Base-by-base conservation (phyloP, 2,113 vertebrate species). In the Cinclus cinclus region DNA sequence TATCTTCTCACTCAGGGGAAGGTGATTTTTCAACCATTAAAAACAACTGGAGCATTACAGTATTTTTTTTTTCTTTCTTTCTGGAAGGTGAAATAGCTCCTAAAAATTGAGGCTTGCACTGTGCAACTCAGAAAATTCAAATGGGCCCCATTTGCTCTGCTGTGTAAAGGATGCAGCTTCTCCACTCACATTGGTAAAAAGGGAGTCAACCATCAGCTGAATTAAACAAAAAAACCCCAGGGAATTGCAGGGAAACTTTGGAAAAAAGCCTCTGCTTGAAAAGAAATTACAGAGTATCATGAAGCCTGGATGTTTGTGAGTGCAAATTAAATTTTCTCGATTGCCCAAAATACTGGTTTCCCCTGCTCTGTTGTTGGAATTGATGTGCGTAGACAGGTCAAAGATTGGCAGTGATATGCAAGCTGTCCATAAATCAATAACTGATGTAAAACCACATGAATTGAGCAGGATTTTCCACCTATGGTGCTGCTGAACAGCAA, bases 1-100 rank as follows among this genome's bases (percentile, higher is more conserved):
- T 92, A 91, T 94, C 89, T 94, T 89, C 60, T 84, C 33, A 82
- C 84, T 87, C 78, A 80, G 50, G 93, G 67, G 93, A 80, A 65
- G 0, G 0, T 6, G 67, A 69, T 92, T 91, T 79, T 91, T 89
- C 78, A 95, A 17, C 44, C 85, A 80, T 89, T 94, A 67, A 80
- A 65, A 87, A 58, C 62, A 94, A 87, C 49, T 56, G 63, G 63
- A 95, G 87, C 82, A 28, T 94, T 85, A 33, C 87, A 87, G 21
- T 21, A 7, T 30, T 64, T 80, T 30, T 12, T 58, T 20, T 30
- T 35, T 27, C 15, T 39, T 35, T 35, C 59, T 19, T 33, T 8
- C 23, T 74, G 8, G 35, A 67, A 64, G 52, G 22, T 79, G 46
- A 78, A 91, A 39, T 35, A 82, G 9, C 10, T 81, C 21, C 47